Percentiles rank a stretch among this genome's conserved stretches.
phyloP scores from a whole-genome alignment of 2,113 vertebrate genomes.

The Chloropsis cyanopogon region DNA sequence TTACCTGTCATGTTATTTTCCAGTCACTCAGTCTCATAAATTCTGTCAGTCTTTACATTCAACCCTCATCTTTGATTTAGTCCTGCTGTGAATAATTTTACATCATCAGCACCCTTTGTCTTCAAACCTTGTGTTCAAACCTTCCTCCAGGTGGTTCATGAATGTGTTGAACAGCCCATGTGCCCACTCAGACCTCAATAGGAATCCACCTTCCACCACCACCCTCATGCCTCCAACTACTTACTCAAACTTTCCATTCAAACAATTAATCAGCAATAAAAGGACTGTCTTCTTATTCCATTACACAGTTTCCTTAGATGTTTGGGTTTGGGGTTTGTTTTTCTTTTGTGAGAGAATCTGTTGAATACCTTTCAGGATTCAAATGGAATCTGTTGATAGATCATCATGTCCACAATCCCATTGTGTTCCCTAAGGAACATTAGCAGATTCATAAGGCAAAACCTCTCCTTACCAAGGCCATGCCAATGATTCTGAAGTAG shows the following conservation, averaged over 20 bases:
- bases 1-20: background rate
- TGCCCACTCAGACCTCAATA: fast-evolving
- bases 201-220: background rate
- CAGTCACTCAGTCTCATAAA: background rate
- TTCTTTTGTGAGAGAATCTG: background rate
- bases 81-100: background rate
- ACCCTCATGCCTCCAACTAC: background rate
- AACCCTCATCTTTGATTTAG: background rate
- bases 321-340: background rate
- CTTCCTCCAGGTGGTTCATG: background rate
- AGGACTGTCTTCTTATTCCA: background rate
- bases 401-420: background rate
- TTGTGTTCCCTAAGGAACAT: background rate
- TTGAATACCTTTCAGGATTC: background rate
- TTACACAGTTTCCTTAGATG: background rate
- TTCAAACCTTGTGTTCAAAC: too few species aligned
- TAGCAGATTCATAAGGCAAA: background rate
- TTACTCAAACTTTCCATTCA: background rate
- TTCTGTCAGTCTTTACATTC: background rate
- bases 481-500: background rate
- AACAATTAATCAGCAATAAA: background rate
- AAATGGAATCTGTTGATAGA: background rate
- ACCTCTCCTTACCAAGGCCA: background rate
- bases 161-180: background rate
- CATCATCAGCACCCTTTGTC: background rate